Conservation (phyloP, 2,113 vertebrate genomes). For the Misgurnus anguillicaudatus region DNA sequence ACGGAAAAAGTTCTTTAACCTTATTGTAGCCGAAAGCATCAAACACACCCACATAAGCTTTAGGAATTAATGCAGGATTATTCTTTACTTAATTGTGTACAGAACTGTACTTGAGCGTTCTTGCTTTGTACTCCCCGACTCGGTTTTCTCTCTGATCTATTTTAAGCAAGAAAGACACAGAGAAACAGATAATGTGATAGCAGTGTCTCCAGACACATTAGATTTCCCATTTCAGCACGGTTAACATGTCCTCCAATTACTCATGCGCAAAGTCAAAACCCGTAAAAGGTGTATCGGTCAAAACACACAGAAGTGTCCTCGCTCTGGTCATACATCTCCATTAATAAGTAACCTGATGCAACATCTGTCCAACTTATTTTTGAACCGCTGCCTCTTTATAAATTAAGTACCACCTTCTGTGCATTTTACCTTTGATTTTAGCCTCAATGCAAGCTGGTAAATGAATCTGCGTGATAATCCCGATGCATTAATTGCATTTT, state of each 20-base stretch:
- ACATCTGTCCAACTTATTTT: neutral
- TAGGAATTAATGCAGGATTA: neutral
- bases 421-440: neutral
- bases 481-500: neutral
- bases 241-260: conserved; percentile 1
- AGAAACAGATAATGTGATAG: neutral
- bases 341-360: neutral
- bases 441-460: neutral
- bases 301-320: neutral
- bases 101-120: neutral
- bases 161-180: neutral
- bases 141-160: neutral
- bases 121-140: no score
- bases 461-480: conserved; percentile 17
- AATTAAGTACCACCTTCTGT: neutral
- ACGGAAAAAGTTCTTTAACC: neutral
- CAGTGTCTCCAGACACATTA: conserved; percentile 8
- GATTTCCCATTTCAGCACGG: conserved; percentile 7
- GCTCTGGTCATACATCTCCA: neutral
- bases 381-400: neutral
- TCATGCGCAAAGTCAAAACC: conserved; percentile 1
- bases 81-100: neutral
- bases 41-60: neutral
- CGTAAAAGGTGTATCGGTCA: neutral
- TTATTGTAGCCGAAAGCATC: neutral